Evolutionary conservation across 23 tunicate genomes (phyloP).

Genomic region (Botrylloides violaceus): DNA sequence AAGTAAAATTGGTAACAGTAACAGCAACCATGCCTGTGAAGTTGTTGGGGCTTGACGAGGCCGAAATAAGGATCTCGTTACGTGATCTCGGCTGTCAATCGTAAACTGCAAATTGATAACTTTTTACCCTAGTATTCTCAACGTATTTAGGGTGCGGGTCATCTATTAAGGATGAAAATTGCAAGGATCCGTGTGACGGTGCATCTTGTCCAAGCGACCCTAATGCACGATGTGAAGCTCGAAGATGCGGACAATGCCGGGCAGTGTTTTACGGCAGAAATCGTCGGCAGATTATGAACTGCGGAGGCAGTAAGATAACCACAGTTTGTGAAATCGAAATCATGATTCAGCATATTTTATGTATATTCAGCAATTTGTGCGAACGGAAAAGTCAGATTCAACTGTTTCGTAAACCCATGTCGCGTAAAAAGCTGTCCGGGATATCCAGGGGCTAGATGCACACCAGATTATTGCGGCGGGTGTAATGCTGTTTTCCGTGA

Average conservation of each 20-base stretch:
- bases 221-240: background rate
- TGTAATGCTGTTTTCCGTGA: background rate
- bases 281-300: background rate
- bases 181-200: background rate
- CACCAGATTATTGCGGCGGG: background rate
- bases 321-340: too few relatives aligned
- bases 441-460: background rate
- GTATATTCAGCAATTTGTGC: background rate
- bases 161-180: background rate
- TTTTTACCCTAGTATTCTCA: background rate
- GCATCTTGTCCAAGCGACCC: background rate
- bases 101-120: background rate
- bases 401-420: background rate
- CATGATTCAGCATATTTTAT: too few relatives aligned
- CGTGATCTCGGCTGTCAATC: too few relatives aligned
- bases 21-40: too few relatives aligned
- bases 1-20: too few relatives aligned
- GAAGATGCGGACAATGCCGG: conserved; percentile 13
- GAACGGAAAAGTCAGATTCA: background rate
- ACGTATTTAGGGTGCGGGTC: background rate
- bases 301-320: background rate
- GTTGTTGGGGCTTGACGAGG: too few relatives aligned
- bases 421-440: background rate
- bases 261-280: background rate
- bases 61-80: too few relatives aligned